Percentiles rank a stretch among this genome's conserved stretches.
Conservation (phyloP, 1,140 invertebrate genomes). For the Formica selysi region DNA sequence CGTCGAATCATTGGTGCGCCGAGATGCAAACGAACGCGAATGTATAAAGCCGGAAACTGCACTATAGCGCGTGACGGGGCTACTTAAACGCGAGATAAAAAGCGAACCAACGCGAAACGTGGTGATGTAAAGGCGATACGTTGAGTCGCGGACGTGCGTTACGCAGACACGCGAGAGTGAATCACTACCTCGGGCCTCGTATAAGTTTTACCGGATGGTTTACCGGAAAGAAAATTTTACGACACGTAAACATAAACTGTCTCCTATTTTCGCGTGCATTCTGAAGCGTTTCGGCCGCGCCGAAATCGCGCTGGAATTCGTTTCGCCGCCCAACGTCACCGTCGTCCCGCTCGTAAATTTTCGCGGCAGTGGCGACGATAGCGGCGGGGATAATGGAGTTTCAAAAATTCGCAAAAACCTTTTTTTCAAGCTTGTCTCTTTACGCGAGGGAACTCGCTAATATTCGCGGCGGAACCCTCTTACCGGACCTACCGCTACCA, state of each 20-base stretch:
- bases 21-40: slow-evolving; percentile 49
- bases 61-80: slow-evolving; percentile 19
- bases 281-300: slow-evolving; percentile 11
- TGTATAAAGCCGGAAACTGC: slow-evolving; percentile 23
- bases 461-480: slow-evolving; percentile 5
- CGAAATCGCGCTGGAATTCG: slow-evolving; percentile 47
- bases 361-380: neutral
- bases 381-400: slow-evolving; percentile 13
- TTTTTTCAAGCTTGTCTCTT: neutral
- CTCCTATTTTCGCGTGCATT: slow-evolving; percentile 21
- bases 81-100: slow-evolving; percentile 54
- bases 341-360: slow-evolving; percentile 36
- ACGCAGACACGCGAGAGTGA: slow-evolving; percentile 61
- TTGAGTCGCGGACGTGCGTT: neutral
- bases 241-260: slow-evolving; percentile 68
- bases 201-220: slow-evolving; percentile 70
- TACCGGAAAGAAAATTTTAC: slow-evolving; percentile 65
- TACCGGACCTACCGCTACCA: slow-evolving; percentile 8
- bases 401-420: slow-evolving; percentile 38
- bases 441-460: slow-evolving; percentile 7
- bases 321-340: slow-evolving; percentile 4
- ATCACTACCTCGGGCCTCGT: slow-evolving; percentile 53
- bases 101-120: neutral
- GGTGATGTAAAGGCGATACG: neutral
- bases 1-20: slow-evolving; percentile 53